Evolutionary conservation across 1,140 invertebrate genomes (phyloP), one percentile per base, ranked within the genome.

Genomic region (Neoseiulus cucumeris): DNA sequence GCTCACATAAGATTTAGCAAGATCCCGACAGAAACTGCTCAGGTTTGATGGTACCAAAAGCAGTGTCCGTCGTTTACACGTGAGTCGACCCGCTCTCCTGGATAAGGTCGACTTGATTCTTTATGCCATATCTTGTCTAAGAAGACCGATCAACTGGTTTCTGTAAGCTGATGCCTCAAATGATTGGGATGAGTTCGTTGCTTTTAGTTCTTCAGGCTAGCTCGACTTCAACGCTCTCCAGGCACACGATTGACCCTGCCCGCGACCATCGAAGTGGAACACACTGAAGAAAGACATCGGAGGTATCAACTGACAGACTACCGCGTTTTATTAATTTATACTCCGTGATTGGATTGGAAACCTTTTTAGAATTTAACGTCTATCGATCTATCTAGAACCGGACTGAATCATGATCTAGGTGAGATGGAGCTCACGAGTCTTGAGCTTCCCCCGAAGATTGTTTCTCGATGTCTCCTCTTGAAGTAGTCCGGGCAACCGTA

Each of bases 301-400:
- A 59, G 51, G 51, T 59, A 59, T 59, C 51, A 59, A 59, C 51
- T 59, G 51, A 59, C 51, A 59, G 51, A 59, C 51, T 17, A 25
- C 25, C 25, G 25, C 25, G 51, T 33, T 59, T 59, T 59, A 59
- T 59, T 59, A 29, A 20, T 59, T 59, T 59, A 39, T 39, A 39
- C 33, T 39, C 33, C 33, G 33, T 39, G 33, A 39, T 6, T 39
- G 4, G 33, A 39, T 39, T 39, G 33, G 33, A 39, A 39, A 39
- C 33, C 33, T 39, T 39, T 9, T 4, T 39, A 39, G 9, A 39
- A 39, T 39, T 39, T 39, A 39, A 39, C 33, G 33, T 9, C 33
- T 39, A 39, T 9, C 4, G 9, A 39, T 39, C 33, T 39, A 39
- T 39, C 33, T 39, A 39, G 33, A 9, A 39, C 9, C 33, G 33